These are phyloP conservation scores for Cephus nigrinus DNA, from an alignment of 2,888 invertebrate species.

Conservation along the genomic window DNA sequence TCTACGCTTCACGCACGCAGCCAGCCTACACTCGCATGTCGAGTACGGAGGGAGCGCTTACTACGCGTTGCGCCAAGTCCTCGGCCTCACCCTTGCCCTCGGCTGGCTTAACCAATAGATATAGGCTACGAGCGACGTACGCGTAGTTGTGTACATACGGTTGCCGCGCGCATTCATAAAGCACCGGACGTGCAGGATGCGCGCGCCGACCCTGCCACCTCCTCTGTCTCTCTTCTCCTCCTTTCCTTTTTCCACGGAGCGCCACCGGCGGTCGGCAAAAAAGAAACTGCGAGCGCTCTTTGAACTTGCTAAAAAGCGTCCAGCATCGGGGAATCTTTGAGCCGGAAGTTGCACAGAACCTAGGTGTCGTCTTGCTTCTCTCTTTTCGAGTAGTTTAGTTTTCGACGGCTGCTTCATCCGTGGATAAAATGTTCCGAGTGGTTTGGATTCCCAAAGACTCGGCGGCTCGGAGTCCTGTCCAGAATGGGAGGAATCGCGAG, in stretches of 20 bases:
- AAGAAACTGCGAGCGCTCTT: too few relatives aligned
- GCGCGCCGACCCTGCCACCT: conserved; percentile 37
- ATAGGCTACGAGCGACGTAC: conserved; percentile 15
- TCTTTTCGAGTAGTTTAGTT: conserved; percentile 33
- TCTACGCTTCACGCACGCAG: conserved; percentile 1
- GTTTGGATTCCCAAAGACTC: too few relatives aligned
- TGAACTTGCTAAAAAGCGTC: too few relatives aligned
- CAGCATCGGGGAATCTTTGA: not conserved
- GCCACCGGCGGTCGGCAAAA: conserved; percentile 24
- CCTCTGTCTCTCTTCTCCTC: conserved; percentile 14
- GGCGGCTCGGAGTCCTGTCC: too few relatives aligned
- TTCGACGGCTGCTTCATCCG: conserved; percentile 25
- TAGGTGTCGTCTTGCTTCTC: conserved; percentile 12
- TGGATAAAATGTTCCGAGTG: too few relatives aligned
- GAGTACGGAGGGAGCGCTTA: too few relatives aligned
- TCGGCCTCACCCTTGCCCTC: too few relatives aligned
- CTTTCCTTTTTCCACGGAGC: conserved; percentile 32
- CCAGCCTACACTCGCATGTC: not conserved
- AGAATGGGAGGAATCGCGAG: too few relatives aligned
- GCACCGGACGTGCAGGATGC: conserved; percentile 53
- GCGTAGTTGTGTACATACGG: conserved; percentile 29
- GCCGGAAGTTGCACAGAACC: conserved; percentile 56
- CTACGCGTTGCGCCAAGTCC: too few relatives aligned
- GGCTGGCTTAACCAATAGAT: conserved; percentile 14
- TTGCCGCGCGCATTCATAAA: conserved; percentile 58